These are phyloP conservation scores for Cacatua alba DNA, from an alignment of 2,113 vertebrate species.

Conservation along the genomic window DNA sequence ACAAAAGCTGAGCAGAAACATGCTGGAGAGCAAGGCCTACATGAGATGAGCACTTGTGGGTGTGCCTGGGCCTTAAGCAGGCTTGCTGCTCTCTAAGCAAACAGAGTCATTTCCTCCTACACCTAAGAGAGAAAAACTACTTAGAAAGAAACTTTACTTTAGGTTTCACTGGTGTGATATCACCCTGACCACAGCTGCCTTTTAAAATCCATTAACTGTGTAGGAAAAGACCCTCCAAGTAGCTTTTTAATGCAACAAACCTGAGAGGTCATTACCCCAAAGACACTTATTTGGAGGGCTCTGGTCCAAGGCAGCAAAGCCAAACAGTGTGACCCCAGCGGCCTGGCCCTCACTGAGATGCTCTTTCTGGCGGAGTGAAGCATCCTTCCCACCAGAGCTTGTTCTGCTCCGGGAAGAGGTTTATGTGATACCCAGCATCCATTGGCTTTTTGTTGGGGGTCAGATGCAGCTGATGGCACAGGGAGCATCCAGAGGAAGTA, in stretches of 20 bases:
- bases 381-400: background rate
- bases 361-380: background rate
- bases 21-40: background rate
- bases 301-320: background rate
- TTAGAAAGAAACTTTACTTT: background rate
- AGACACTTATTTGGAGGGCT: background rate
- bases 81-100: background rate
- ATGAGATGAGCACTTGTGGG: accelerated
- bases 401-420: background rate
- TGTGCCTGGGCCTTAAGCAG: accelerated
- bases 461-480: background rate
- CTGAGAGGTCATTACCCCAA: background rate
- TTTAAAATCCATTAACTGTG: background rate
- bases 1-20: background rate
- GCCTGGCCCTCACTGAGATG: accelerated
- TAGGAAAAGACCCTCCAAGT: background rate
- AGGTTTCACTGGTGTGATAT: background rate
- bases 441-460: accelerated
- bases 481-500: accelerated
- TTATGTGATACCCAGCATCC: background rate
- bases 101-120: background rate
- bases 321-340: accelerated
- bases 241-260: background rate
- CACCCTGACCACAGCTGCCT: background rate
- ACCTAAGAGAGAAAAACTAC: background rate